These are phyloP conservation scores for Agonopterix subpropinquella DNA, from an alignment of 2,888 invertebrate species.

Conservation along the genomic window DNA sequence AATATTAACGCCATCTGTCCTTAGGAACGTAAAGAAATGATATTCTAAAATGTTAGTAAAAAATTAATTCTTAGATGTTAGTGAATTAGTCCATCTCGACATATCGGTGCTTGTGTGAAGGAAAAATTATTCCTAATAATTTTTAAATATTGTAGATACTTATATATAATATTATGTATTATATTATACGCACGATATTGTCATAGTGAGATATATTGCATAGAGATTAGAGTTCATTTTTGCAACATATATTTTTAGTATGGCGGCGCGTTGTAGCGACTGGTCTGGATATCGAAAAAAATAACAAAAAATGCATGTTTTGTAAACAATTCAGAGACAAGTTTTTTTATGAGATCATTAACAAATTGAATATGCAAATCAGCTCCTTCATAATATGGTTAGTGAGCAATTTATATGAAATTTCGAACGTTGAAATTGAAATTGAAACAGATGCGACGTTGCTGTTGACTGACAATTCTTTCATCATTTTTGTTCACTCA, in stretches of 20 bases:
- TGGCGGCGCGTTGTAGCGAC: background rate
- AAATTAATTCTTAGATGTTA: conserved; percentile 23
- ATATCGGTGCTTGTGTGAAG: conserved; percentile 71
- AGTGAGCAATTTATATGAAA: too few species aligned
- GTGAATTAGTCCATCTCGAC: conserved; percentile 65
- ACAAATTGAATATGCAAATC: background rate
- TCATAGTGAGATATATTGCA: conserved; percentile 26
- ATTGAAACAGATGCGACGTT: too few species aligned
- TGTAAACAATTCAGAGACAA: too few species aligned
- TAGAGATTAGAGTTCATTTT: conserved; percentile 20
- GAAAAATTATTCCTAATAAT: conserved; percentile 53
- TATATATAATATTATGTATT: conserved; percentile 19
- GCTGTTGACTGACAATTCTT: too few species aligned
- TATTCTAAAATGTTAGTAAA: conserved; percentile 51
- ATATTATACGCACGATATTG: conserved; percentile 32
- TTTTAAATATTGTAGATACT: conserved; percentile 34
- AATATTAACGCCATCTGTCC: conserved; percentile 50
- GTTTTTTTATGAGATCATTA: background rate
- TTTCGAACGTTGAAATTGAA: too few species aligned
- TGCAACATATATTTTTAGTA: conserved; percentile 13
- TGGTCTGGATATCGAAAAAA: background rate
- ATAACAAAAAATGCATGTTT: too few species aligned
- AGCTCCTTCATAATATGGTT: too few species aligned
- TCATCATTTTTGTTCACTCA: too few species aligned
- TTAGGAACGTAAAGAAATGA: conserved; percentile 49